Percentiles rank a stretch among this genome's conserved stretches.
Conservation (phyloP, 35 echinoderm and acorn worm genomes). For the Ophioderma brevispina region DNA sequence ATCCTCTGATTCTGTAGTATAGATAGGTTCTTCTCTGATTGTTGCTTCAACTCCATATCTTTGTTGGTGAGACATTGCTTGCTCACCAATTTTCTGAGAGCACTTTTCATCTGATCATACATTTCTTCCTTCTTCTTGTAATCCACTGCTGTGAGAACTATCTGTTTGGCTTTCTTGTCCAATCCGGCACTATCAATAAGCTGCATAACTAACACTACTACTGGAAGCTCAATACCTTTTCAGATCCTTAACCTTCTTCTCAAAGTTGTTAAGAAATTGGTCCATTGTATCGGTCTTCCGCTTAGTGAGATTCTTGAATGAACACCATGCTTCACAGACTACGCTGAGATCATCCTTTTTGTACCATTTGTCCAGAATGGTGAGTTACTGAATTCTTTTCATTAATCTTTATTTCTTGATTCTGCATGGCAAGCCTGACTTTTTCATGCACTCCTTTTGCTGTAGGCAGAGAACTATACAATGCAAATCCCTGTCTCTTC, state of each 20-base stretch:
- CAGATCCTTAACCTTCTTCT: background rate
- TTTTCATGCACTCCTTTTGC: background rate
- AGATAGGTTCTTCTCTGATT: constrained; percentile 22
- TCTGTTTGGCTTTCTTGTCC: constrained; percentile 60
- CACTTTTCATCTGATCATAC: constrained; percentile 34
- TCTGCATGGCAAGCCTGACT: background rate
- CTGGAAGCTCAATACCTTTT: background rate
- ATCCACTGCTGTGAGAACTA: constrained; percentile 31
- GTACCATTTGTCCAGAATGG: background rate
- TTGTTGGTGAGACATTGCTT: constrained; percentile 10
- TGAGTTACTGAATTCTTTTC: background rate
- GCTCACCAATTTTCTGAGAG: no score
- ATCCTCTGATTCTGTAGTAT: constrained; percentile 21
- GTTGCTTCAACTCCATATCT: background rate
- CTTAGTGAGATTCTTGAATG: no score
- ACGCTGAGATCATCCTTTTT: background rate
- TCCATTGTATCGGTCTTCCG: background rate
- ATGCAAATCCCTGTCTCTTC: background rate
- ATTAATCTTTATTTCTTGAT: background rate
- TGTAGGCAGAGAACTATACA: background rate
- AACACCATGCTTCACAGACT: background rate
- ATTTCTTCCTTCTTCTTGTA: constrained; percentile 17
- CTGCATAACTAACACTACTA: constrained; percentile 36
- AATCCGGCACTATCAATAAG: constrained; percentile 56
- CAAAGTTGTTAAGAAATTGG: background rate